These are phyloP conservation scores for Triops cancriformis DNA, from an alignment of 1,140 invertebrate species.

Conservation along the genomic window DNA sequence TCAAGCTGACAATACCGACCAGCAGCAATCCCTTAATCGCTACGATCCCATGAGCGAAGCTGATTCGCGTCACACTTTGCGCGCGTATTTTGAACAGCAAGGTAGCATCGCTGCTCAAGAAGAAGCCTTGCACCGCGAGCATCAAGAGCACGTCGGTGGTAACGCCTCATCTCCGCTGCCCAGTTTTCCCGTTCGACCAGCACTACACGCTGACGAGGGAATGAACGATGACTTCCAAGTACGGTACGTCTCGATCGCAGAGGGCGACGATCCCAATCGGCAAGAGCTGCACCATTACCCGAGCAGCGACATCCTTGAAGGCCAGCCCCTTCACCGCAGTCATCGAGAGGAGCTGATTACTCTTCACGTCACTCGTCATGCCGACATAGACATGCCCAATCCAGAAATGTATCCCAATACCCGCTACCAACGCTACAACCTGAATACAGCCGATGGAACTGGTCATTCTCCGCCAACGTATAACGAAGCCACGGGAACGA, in stretches of 20 bases:
- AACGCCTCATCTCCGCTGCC: not conserved
- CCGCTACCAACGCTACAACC: not conserved
- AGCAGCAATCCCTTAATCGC: not conserved
- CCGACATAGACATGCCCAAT: not conserved
- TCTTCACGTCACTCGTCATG: not conserved
- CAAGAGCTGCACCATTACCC: not conserved
- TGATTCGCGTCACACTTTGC: not conserved
- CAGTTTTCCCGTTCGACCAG: not conserved
- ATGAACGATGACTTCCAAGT: not conserved
- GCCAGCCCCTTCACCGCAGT: not conserved
- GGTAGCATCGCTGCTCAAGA: not conserved
- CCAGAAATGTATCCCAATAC: not conserved
- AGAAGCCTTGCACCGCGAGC: not conserved
- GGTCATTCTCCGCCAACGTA: not conserved
- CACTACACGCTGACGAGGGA: not conserved
- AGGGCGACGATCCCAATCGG: not conserved
- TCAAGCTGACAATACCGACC: not conserved
- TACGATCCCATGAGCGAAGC: not conserved
- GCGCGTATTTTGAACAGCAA: not conserved
- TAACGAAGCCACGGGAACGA: not conserved
- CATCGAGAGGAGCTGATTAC: not conserved
- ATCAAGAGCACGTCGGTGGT: not conserved
- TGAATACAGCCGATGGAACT: not conserved
- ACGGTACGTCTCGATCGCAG: not conserved
- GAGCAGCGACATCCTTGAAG: not conserved